phyloP scores from a whole-genome alignment of 2,888 invertebrate species.

The Melinopterus prodromus region DNA sequence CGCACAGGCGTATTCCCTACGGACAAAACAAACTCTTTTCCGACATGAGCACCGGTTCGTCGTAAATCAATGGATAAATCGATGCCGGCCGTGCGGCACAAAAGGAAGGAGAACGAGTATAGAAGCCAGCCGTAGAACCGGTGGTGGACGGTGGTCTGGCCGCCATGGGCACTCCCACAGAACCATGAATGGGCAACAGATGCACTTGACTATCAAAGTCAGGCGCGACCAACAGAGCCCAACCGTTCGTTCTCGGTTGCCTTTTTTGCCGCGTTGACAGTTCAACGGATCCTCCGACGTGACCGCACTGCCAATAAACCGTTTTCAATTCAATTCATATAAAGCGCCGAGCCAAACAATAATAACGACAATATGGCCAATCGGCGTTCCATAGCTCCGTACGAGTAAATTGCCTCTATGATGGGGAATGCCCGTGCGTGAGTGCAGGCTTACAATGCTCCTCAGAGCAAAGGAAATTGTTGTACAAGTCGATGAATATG shows the following conservation, averaged over 20 bases:
- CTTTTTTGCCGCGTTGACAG: conserved; percentile 27
- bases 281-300: conserved; percentile 35
- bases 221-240: conserved; percentile 16
- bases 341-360: neutral
- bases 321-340: conserved; percentile 21
- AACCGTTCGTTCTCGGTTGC: neutral
- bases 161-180: conserved; percentile 12
- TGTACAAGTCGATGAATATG: too few relatives aligned
- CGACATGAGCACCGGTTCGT: neutral
- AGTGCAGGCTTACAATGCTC: too few relatives aligned
- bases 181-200: conserved; percentile 34
- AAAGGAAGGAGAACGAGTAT: conserved; percentile 8
- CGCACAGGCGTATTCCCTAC: neutral
- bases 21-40: neutral
- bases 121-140: conserved; percentile 8
- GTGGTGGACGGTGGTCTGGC: neutral
- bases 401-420: neutral
- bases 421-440: neutral
- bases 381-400: neutral
- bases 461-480: too few relatives aligned
- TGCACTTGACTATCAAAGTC: conserved; percentile 27
- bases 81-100: neutral
- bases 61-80: neutral
- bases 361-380: conserved; percentile 7
- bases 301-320: conserved; percentile 28